Base-by-base conservation (phyloP, 2,888 invertebrate species). In the Folsomia candida region DNA sequence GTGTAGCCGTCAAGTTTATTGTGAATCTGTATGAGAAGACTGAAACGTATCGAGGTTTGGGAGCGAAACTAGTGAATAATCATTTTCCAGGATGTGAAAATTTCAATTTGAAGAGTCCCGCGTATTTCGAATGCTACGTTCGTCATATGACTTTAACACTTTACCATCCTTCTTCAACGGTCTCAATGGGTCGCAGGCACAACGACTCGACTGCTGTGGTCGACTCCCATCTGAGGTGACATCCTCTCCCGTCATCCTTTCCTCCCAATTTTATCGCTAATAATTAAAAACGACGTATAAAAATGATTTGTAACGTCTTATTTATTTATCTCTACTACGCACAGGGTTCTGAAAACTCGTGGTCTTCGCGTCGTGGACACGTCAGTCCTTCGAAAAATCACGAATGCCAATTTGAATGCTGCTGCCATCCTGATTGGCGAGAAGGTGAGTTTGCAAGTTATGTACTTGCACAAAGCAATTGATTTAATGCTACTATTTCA, bases 61-160 rank as follows among this genome's bases (percentile, higher is more conserved):
- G 70, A 24, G 77, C 77, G 0, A 64, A 61, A 37, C 65, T 79
- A n/a, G 68, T 63, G 11, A n/a, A 57, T 0, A 67, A 68, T 58
- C 64, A 61, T 3, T 67, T 77, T 20, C 78, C 78, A 1, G 76
- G 76, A 1, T 79, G 79, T 65, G 76, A 73, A 22, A 14, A 68
- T 26, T 47, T 68, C 24, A 18, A 51, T 11, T 68, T 74, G 24
- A 71, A 72, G 37, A 75, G 70, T 67, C 74, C 76, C 14, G 72
- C 67, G 14, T 79, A 79, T 54, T 78, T 72, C 67, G 73, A 76
- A 54, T 79, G 79, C 27, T 76, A 71, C 61, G 68, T 77, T 24
- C 57, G 72, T 14, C 76, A 77, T 24, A 28, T 76, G 4, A 74
- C 78, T 1, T 51, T 72, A 51, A 76, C 78, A 0, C 61, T 75